phyloP scores from a whole-genome alignment of 2,113 vertebrate genomes.

The Lagenorhynchus albirostris region DNA sequence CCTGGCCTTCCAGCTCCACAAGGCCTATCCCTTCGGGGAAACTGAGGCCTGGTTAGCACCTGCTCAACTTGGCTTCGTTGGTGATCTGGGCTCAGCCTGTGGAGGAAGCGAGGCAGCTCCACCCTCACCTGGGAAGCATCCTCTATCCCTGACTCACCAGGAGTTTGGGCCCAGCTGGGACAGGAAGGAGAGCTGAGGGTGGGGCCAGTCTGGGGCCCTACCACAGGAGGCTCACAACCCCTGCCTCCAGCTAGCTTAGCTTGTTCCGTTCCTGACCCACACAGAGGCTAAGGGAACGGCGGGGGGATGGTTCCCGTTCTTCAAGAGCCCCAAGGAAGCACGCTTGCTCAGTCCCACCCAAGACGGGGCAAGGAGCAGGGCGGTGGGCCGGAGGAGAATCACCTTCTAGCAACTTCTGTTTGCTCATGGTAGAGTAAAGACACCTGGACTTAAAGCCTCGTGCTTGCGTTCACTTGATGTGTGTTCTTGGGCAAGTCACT shows the following conservation, averaged over 20 bases:
- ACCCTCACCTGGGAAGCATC: slow-evolving; percentile 72
- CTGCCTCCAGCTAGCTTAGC: slow-evolving; percentile 26
- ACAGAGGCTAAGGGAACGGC: not conserved
- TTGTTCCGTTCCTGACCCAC: slow-evolving; percentile 3
- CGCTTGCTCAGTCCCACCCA: not conserved
- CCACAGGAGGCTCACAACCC: not conserved
- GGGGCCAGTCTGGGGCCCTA: slow-evolving; percentile 1
- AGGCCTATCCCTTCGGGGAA: slow-evolving; percentile 1
- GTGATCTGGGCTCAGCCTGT: not conserved
- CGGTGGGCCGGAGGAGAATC: not conserved
- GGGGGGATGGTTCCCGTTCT: not conserved
- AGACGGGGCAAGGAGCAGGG: not conserved
- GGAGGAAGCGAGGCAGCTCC: slow-evolving; percentile 54
- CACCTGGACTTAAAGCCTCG: not conserved
- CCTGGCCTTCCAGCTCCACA: not conserved
- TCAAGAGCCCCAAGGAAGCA: slow-evolving; percentile 15
- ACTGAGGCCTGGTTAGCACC: slow-evolving; percentile 34
- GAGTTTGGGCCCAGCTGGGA: slow-evolving; percentile 38
- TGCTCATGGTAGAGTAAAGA: not conserved
- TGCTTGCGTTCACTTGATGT: not conserved
- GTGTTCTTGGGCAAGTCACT: not conserved
- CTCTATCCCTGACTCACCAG: slow-evolving; percentile 66
- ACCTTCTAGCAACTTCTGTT: not conserved
- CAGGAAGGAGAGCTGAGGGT: slow-evolving; percentile 56
- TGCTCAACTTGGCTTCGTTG: slow-evolving; percentile 10